Evolutionary conservation across 2,113 vertebrate species (phyloP).

Genomic region (Nothobranchius furzeri): DNA sequence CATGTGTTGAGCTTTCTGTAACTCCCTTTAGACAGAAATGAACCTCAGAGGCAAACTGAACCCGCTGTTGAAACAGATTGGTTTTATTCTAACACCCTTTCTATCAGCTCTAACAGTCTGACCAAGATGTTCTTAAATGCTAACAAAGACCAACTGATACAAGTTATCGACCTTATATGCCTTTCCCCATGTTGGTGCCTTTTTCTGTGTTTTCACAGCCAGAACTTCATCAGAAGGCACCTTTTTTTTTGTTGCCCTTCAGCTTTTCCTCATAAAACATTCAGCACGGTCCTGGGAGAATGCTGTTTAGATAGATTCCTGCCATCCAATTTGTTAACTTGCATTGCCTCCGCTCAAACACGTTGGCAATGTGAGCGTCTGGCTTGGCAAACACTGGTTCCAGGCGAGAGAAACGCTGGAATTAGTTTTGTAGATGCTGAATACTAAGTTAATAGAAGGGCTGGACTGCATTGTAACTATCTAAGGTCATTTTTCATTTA

Average conservation of each 20-base stretch:
- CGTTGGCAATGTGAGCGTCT: constrained; percentile 15
- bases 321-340: constrained; percentile 33
- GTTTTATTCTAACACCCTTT: constrained; percentile 66
- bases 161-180: constrained; percentile 21
- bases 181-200: constrained; percentile 26
- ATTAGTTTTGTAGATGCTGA: constrained; percentile 31
- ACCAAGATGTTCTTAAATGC: constrained; percentile 65
- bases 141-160: constrained; percentile 54
- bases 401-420: constrained; percentile 11
- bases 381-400: constrained; percentile 23
- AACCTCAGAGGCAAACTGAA: constrained; percentile 51
- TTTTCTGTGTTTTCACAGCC: constrained; percentile 17
- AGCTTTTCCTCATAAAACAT: constrained; percentile 44
- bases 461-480: constrained; percentile 9
- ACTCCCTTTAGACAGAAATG: constrained; percentile 57
- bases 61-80: constrained; percentile 35
- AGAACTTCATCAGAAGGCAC: constrained; percentile 36
- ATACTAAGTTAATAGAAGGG: constrained; percentile 19
- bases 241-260: constrained; percentile 25
- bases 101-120: constrained; percentile 58
- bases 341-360: constrained; percentile 32
- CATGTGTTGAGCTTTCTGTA: constrained; percentile 56
- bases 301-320: constrained; percentile 36
- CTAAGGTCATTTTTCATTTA: not conserved
- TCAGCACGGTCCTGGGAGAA: constrained; percentile 26